Conservation (phyloP, 2,888 invertebrate genomes). For the Empis livida region DNA sequence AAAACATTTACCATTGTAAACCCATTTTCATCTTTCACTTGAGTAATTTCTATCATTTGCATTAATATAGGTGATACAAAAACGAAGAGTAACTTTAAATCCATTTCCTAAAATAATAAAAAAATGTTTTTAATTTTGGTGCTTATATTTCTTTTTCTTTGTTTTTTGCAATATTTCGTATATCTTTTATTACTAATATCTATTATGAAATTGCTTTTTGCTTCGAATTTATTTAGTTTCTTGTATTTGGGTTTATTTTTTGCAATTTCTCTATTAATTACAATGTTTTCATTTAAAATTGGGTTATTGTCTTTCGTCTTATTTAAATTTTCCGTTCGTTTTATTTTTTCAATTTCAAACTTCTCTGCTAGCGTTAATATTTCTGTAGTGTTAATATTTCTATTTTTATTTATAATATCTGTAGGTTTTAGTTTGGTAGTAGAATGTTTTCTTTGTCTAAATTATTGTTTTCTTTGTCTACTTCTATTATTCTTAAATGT, state of each 20-base stretch:
- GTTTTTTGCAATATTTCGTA: no score
- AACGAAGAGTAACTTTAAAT: no score
- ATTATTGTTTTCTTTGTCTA: constrained; percentile 1
- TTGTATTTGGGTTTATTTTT: no score
- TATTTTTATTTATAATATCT: not conserved
- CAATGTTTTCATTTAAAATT: not conserved
- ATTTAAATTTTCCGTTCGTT: not conserved
- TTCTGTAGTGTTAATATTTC: not conserved
- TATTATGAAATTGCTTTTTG: not conserved
- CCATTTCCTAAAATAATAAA: no score
- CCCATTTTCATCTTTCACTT: no score
- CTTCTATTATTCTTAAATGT: constrained; percentile 6
- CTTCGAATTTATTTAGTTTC: not conserved
- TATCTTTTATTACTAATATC: no score
- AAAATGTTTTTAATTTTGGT: no score
- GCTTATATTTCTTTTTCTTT: no score
- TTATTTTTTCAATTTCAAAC: not conserved
- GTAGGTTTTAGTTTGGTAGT: not conserved
- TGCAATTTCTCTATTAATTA: not conserved
- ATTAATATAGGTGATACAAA: no score
- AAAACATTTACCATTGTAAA: no score
- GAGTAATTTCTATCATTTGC: no score
- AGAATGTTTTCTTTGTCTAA: not conserved
- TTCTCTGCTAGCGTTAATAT: not conserved
- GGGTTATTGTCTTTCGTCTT: not conserved